Percentiles rank a stretch among this genome's conserved stretches.
These are phyloP conservation scores for Solen grandis DNA, from an alignment of 1,140 invertebrate genomes.

Conservation along the genomic window DNA sequence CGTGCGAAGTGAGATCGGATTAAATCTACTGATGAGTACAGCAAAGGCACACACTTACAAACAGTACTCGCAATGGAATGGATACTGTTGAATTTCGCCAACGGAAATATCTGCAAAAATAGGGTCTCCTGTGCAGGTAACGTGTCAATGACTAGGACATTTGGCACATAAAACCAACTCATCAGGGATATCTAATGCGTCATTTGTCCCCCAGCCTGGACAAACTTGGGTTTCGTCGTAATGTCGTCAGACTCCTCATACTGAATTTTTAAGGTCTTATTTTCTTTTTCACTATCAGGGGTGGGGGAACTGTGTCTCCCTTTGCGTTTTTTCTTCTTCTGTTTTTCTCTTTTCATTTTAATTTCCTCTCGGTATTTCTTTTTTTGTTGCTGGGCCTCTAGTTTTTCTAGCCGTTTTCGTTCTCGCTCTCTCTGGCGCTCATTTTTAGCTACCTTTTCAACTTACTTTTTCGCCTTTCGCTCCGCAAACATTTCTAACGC, in stretches of 20 bases:
- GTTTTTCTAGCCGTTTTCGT: constrained; percentile 2
- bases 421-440: constrained; percentile 12
- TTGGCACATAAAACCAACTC: not conserved
- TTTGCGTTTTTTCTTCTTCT: not conserved
- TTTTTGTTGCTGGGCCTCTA: not conserved
- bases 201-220: not conserved
- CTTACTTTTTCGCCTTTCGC: constrained; percentile 9
- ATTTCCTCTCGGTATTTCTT: not conserved
- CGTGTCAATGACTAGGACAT: not conserved
- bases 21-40: not conserved
- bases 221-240: not conserved
- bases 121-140: not conserved
- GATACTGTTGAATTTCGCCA: not conserved
- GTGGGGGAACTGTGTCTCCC: not conserved
- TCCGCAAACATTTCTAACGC: constrained; percentile 8
- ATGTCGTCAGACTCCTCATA: constrained; percentile 1
- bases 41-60: not conserved
- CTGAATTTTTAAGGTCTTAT: not conserved
- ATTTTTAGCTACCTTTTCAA: not conserved
- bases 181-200: not conserved
- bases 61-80: not conserved
- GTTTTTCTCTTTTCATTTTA: constrained; percentile 1
- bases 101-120: not conserved
- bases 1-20: not conserved
- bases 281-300: not conserved